Evolutionary conservation across 2,797 vertebrate species (phyloP).

Genomic region (Esox lucius): DNA sequence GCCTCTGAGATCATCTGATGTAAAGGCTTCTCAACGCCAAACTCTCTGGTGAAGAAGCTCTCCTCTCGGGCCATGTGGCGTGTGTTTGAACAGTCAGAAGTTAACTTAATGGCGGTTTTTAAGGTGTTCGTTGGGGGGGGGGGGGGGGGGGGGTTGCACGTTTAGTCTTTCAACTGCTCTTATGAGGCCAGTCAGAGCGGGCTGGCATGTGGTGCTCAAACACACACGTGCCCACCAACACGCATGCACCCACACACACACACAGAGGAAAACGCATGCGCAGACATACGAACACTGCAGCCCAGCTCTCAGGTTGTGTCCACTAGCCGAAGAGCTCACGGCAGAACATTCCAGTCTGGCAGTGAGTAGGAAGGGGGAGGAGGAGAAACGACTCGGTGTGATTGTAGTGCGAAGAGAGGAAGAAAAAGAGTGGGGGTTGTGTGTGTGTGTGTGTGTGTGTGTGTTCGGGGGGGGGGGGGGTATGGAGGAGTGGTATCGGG

Average conservation of each 20-base stretch:
- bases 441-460: constrained; percentile 25
- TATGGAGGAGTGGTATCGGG: constrained; percentile 55
- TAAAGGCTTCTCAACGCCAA: neutral
- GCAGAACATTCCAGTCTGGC: constrained; percentile 78
- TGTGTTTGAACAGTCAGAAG: neutral
- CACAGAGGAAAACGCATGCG: constrained; percentile 6
- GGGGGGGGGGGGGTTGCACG: neutral
- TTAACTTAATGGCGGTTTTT: neutral
- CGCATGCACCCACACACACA: constrained; percentile 9
- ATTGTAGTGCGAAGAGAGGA: neutral
- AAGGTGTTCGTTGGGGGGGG: neutral
- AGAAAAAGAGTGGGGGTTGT: constrained; percentile 63
- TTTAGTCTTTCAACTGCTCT: neutral
- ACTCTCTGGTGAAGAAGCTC: neutral
- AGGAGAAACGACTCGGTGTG: constrained; percentile 14
- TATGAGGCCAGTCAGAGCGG: neutral
- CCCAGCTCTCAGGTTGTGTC: constrained; percentile 64
- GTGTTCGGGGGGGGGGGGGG: constrained; percentile 32
- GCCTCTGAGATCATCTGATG: neutral
- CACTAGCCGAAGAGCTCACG: constrained; percentile 64
- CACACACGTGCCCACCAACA: neutral
- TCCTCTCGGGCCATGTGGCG: neutral
- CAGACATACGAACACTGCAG: constrained; percentile 21
- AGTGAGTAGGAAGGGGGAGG: constrained; percentile 56
- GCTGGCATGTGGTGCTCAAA: neutral